phyloP scores from a whole-genome alignment of 2,888 invertebrate genomes.

The Eueremaeus valkanovi region DNA sequence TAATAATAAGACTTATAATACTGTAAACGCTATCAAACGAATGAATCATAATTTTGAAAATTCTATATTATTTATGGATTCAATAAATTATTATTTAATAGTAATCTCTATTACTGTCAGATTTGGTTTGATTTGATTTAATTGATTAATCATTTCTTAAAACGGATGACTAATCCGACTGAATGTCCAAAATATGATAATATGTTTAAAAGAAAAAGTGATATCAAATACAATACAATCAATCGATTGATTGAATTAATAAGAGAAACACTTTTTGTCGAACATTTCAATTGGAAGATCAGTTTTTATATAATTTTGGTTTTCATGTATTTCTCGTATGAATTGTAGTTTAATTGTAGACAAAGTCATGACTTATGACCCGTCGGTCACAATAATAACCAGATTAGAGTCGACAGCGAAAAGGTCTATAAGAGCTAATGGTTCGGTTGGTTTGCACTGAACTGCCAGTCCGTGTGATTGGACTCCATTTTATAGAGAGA shows the following conservation, averaged over 20 bases:
- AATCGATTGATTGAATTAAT: not conserved
- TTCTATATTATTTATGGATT: too few relatives aligned
- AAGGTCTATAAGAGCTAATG: not conserved
- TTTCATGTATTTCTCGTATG: not conserved
- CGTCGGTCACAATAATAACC: not conserved
- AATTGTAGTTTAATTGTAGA: not conserved
- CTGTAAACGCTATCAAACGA: not conserved
- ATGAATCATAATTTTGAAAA: slow-evolving; percentile 9
- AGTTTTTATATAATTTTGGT: not conserved
- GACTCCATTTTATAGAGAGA: not conserved
- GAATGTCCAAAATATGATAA: not conserved
- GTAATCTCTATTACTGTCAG: not conserved
- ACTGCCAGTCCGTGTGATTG: not conserved
- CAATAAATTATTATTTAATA: not conserved
- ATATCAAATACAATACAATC: not conserved
- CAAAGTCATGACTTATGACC: not conserved
- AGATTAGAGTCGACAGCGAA: not conserved
- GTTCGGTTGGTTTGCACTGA: not conserved
- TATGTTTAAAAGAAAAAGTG: not conserved
- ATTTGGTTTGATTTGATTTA: slow-evolving; percentile 23
- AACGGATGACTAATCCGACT: not conserved
- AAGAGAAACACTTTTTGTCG: not conserved
- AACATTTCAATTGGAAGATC: not conserved
- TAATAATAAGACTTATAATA: too few relatives aligned
- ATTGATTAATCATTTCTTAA: not conserved